These are phyloP conservation scores for Archocentrus centrarchus DNA, from an alignment of 2,113 vertebrate species.

Conservation along the genomic window DNA sequence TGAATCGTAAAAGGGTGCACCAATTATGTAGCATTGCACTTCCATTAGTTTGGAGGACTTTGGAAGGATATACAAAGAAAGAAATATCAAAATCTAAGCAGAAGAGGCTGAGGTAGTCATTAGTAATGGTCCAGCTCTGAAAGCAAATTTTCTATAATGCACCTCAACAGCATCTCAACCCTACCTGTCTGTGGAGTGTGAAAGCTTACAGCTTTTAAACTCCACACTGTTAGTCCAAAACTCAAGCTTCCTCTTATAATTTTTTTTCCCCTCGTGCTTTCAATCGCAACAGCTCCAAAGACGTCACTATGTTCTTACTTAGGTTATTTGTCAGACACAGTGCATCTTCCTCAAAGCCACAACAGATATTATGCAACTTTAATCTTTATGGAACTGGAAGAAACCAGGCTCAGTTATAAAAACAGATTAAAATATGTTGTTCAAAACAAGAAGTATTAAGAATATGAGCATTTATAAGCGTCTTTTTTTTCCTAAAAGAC, in stretches of 20 bases:
- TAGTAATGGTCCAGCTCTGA: background rate
- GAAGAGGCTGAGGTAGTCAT: slow-evolving; percentile 1
- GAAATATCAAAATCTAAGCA: slow-evolving; percentile 15
- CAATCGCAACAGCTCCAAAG: background rate
- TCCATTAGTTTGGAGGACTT: background rate
- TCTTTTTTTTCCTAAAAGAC: background rate
- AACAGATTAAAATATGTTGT: slow-evolving; percentile 61
- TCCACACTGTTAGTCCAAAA: background rate
- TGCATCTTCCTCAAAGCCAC: background rate
- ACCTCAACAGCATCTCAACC: background rate
- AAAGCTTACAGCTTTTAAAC: background rate
- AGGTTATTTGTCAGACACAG: background rate
- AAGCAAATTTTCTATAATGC: background rate
- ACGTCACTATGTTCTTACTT: background rate
- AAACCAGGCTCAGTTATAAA: slow-evolving; percentile 40
- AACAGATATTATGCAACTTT: background rate
- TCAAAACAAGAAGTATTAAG: slow-evolving; percentile 33
- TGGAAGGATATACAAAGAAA: background rate
- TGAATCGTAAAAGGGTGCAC: background rate
- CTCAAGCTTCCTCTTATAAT: background rate
- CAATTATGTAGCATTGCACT: background rate
- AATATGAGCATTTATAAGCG: slow-evolving; percentile 31
- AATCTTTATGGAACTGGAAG: background rate
- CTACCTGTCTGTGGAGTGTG: background rate
- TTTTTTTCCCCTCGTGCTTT: background rate